These are phyloP conservation scores for Morpho achilles DNA, from an alignment of 2,888 invertebrate genomes.

Conservation along the genomic window DNA sequence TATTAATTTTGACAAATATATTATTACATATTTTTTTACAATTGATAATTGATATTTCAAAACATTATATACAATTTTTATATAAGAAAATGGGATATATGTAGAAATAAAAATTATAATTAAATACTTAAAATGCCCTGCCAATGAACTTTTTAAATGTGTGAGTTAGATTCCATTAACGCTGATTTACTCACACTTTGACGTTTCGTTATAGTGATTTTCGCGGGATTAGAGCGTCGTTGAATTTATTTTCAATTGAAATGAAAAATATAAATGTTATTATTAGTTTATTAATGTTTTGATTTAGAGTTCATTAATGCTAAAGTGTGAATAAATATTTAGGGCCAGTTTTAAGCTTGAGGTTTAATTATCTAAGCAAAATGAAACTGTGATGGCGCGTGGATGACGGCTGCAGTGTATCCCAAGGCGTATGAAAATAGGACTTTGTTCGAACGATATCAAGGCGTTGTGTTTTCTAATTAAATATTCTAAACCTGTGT, in stretches of 20 bases:
- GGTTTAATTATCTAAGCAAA: conserved; percentile 30
- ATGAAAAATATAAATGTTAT: conserved; percentile 33
- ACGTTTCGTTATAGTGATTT: conserved; percentile 48
- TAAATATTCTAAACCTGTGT: conserved; percentile 48
- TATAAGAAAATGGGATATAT: no score
- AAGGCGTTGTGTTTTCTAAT: conserved; percentile 44
- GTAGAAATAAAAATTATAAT: no score
- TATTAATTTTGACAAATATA: no score
- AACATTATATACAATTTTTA: no score
- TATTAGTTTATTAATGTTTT: conserved; percentile 34
- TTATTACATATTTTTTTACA: no score
- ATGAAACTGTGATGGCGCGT: conserved; percentile 65
- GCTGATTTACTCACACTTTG: conserved; percentile 30
- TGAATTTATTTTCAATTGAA: conserved; percentile 56
- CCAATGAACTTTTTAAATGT: conserved; percentile 21
- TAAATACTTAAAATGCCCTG: conserved; percentile 1
- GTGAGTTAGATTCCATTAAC: conserved; percentile 14
- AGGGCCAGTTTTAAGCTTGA: conserved; percentile 24
- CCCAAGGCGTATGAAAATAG: conserved; percentile 62
- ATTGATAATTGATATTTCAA: no score
- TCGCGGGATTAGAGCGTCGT: conserved; percentile 59
- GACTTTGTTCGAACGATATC: conserved; percentile 55
- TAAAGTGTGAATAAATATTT: conserved; percentile 25
- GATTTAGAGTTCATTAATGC: conserved; percentile 33
- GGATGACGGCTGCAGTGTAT: conserved; percentile 52